Evolutionary conservation across 1,140 invertebrate genomes (phyloP), one percentile per base, ranked within the genome.

Genomic region (Caenorhabditis briggsae): DNA sequence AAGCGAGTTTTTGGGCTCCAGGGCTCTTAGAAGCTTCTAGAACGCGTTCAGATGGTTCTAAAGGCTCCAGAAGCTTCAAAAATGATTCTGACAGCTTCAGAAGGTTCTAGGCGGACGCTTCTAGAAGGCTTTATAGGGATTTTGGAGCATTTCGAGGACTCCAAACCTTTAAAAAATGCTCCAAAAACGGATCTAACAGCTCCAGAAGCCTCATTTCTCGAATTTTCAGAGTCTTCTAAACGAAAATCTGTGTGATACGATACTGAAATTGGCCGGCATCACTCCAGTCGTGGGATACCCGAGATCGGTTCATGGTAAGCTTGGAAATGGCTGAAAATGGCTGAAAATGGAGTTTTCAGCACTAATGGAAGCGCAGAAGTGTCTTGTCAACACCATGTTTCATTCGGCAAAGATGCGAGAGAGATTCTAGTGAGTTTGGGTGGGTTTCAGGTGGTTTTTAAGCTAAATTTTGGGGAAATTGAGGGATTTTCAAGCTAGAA

Each of bases 301-400:
- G 61, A 65, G 33, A 65, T 33, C 7, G 25, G 18, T 59, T 23
- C 56, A 59, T 20, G 12, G 61, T 65, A 0, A 41, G 61, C 23
- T 9, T 11, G 9, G 11, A 53, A 53, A 33, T 33, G 3, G 33
- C 33, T 33, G 33, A 33, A 33, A 33, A 2, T 33, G 33, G 33
- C 33, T 33, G 1, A 7, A 58, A 58, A n/a, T 58, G 20, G 16
- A 12, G 20, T 14, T 88, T 91, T 91, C 58, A 91, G 91, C 89
- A 59, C 20, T 88, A 55, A 59, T 91, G 53, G 91, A 91, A 87
- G 91, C 90, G 9, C 78, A 88, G 18, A 91, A 91, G 74, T 91
- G 89, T 84, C 84, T 91, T 6, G 82, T 90, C 48, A 91, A 91
- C 86, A 85, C 88, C 11, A 82, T 92, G 8, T 91, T 85, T 86